A percentile compares a stretch with the other conserved stretches of the same genome.
Evolutionary conservation across 2,797 vertebrate genomes (phyloP).

Genomic region (Gymnoscopelus microlampas): DNA sequence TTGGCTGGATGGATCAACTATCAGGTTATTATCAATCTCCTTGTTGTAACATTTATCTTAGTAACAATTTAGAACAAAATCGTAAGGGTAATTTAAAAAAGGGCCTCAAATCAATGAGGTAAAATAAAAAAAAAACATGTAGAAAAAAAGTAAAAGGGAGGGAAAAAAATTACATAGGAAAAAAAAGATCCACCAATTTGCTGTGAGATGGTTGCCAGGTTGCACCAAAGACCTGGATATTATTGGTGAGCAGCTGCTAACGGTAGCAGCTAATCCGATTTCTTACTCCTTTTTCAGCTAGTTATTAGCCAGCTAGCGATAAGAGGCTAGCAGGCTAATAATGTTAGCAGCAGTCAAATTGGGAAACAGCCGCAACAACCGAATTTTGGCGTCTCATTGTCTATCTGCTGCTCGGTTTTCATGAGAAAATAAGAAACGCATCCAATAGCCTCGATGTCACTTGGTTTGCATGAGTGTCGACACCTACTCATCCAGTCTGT

Average conservation of each 20-base stretch:
- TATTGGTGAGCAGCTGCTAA: slow-evolving; percentile 40
- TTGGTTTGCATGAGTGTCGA: background rate
- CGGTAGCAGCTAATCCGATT: slow-evolving; percentile 73
- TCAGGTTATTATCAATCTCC: slow-evolving; percentile 32
- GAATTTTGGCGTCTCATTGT: slow-evolving; percentile 53
- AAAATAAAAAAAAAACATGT: slow-evolving; percentile 3
- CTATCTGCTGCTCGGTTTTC: slow-evolving; percentile 10
- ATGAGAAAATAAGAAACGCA: background rate
- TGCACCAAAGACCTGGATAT: slow-evolving; percentile 31
- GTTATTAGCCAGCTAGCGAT: slow-evolving; percentile 69
- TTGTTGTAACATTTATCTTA: slow-evolving; percentile 36
- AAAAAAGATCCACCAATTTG: background rate
- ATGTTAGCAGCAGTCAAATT: slow-evolving; percentile 34
- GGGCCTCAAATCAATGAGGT: slow-evolving; percentile 6
- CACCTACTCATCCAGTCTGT: slow-evolving; percentile 41
- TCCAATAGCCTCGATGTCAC: slow-evolving; percentile 1
- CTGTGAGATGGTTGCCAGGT: slow-evolving; percentile 6
- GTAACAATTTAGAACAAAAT: background rate
- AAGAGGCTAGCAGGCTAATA: slow-evolving; percentile 59
- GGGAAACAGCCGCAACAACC: slow-evolving; percentile 16
- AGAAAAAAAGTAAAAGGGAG: background rate
- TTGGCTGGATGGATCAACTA: slow-evolving; percentile 4
- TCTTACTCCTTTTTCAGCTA: slow-evolving; percentile 70
- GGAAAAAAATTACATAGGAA: background rate
- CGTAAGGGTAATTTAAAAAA: too few species aligned